Percentiles rank a stretch among this genome's conserved stretches.
These are phyloP conservation scores for Oriolus oriolus DNA, from an alignment of 2,113 vertebrate genomes.

Conservation along the genomic window DNA sequence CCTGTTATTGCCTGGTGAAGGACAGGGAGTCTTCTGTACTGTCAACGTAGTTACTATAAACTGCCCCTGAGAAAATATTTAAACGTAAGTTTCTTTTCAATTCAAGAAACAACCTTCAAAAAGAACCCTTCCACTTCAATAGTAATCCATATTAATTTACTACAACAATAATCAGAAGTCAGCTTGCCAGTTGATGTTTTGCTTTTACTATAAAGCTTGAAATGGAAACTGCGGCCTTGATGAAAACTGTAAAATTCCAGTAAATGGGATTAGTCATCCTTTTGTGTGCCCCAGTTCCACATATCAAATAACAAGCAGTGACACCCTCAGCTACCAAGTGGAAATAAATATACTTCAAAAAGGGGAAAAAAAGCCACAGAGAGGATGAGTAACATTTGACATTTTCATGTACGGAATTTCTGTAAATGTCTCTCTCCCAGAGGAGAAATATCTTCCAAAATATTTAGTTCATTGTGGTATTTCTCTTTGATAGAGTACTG, in stretches of 20 bases:
- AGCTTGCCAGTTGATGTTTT: conserved; percentile 49
- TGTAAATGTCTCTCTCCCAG: conserved; percentile 62
- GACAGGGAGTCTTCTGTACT: not conserved
- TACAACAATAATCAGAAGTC: conserved; percentile 25
- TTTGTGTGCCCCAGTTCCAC: conserved; percentile 60
- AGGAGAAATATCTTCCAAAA: conserved; percentile 62
- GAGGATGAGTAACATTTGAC: conserved; percentile 74
- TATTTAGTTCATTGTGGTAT: conserved; percentile 49
- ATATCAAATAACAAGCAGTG: conserved; percentile 72
- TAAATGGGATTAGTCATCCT: conserved; percentile 76
- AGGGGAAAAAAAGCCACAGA: conserved; percentile 19
- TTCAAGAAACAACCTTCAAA: not conserved
- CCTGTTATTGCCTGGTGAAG: not conserved
- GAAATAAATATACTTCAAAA: conserved; percentile 70
- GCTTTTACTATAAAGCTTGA: conserved; percentile 63
- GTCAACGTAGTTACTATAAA: not conserved
- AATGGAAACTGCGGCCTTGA: conserved; percentile 70
- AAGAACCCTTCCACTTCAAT: not conserved
- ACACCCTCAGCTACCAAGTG: conserved; percentile 65
- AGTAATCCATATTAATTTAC: conserved; percentile 21
- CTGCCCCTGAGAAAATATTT: not conserved
- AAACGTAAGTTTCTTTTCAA: not conserved
- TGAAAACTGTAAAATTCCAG: conserved; percentile 76
- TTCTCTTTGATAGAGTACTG: conserved; percentile 60
- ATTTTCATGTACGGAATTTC: conserved; percentile 67